Evolutionary conservation across 2,797 vertebrate genomes (phyloP).

Genomic region (Bovichtus variegatus): DNA sequence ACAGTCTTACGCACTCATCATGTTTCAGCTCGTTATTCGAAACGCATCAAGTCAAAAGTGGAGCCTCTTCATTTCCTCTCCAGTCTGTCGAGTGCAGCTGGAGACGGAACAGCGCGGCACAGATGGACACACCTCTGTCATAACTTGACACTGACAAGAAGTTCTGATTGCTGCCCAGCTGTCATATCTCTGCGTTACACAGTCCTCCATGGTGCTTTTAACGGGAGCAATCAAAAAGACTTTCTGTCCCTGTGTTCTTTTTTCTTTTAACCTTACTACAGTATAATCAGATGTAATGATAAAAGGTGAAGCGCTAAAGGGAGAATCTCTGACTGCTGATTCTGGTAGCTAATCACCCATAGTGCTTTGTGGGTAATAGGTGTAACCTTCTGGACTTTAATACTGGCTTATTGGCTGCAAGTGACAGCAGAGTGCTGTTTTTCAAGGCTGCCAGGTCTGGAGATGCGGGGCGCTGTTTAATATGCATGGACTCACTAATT

Average conservation of each 20-base stretch:
- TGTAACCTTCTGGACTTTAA: conserved; percentile 65
- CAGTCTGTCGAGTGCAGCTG: not conserved
- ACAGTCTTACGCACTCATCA: no score
- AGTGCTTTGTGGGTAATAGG: conserved; percentile 55
- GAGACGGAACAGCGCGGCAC: conserved; percentile 13
- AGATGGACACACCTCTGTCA: conserved; percentile 24
- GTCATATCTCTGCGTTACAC: conserved; percentile 22
- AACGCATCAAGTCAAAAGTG: conserved; percentile 1
- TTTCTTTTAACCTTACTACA: conserved; percentile 19
- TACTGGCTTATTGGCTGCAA: conserved; percentile 61
- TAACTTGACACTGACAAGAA: conserved; percentile 2
- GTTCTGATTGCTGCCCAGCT: conserved; percentile 24
- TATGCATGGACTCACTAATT: conserved; percentile 85
- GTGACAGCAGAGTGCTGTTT: conserved; percentile 67
- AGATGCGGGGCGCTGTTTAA: conserved; percentile 79
- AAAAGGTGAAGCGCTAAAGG: conserved; percentile 28
- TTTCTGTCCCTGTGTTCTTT: conserved; percentile 14
- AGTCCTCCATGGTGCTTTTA: conserved; percentile 10
- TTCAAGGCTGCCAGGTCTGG: conserved; percentile 64
- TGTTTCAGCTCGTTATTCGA: conserved; percentile 17
- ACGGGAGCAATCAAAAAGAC: not conserved
- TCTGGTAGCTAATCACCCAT: conserved; percentile 51
- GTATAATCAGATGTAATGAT: conserved; percentile 34
- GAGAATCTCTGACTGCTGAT: conserved; percentile 28
- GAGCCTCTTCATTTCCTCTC: conserved; percentile 21